Evolutionary conservation across 2,888 invertebrate species (phyloP).

Genomic region (Calliopum simillimum): DNA sequence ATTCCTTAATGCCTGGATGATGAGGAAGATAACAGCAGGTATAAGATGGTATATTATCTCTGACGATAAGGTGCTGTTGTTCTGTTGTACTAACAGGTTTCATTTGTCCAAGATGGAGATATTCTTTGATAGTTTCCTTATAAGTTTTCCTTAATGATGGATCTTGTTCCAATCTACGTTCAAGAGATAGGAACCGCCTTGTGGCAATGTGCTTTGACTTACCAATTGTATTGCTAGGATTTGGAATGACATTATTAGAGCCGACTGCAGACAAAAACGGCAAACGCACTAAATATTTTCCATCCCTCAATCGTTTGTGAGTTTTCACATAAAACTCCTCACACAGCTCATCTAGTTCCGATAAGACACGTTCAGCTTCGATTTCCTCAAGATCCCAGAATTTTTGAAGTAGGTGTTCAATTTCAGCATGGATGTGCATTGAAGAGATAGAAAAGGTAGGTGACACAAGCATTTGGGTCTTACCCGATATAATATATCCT

Average conservation of each 20-base stretch:
- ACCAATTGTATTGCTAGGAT: conserved; percentile 17
- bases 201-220: conserved; percentile 29
- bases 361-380: neutral
- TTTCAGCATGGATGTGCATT: conserved; percentile 6
- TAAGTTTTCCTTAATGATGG: conserved; percentile 18
- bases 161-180: conserved; percentile 26
- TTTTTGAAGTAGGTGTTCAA: conserved; percentile 22
- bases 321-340: conserved; percentile 27
- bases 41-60: neutral
- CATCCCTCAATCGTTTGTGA: conserved; percentile 7
- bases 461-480: neutral
- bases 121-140: conserved; percentile 31
- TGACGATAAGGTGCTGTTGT: neutral
- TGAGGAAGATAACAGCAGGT: conserved; percentile 39
- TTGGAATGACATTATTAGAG: no score
- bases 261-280: conserved; percentile 19
- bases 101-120: conserved; percentile 27
- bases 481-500: conserved; percentile 37
- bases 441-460: no score
- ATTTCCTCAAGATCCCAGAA: conserved; percentile 29
- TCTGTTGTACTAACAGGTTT: conserved; percentile 6
- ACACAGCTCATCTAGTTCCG: conserved; percentile 17
- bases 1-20: conserved; percentile 34
- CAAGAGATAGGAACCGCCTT: conserved; percentile 29
- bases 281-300: conserved; percentile 27